Percentiles rank a stretch among this genome's conserved stretches.
phyloP scores from a whole-genome alignment of 1,140 invertebrate species.

The Drosophila rhopaloa region DNA sequence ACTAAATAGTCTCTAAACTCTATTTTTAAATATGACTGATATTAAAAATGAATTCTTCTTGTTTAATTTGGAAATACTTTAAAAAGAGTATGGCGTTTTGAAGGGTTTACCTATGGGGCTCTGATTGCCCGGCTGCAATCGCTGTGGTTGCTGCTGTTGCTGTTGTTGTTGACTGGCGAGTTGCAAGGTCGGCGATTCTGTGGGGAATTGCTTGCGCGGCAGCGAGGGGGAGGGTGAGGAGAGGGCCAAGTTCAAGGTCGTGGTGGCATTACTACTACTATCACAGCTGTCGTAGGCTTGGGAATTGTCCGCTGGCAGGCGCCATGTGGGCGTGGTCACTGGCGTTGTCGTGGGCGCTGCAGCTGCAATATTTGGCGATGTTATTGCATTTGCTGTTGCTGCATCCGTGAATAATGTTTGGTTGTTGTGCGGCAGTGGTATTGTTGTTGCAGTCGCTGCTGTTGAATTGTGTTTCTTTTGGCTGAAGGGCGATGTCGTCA shows the following conservation, averaged over 20 bases:
- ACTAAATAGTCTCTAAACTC: too few species aligned
- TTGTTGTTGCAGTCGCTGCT: slow-evolving; percentile 29
- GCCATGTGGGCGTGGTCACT: slow-evolving; percentile 41
- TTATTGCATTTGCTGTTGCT: slow-evolving; percentile 26
- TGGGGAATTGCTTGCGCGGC: slow-evolving; percentile 38
- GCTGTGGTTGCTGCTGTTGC: slow-evolving; percentile 53
- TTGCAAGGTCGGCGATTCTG: slow-evolving; percentile 44
- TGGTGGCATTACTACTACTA: slow-evolving; percentile 61
- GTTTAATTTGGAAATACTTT: too few species aligned
- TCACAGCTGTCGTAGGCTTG: slow-evolving; percentile 59
- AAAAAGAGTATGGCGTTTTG: too few species aligned
- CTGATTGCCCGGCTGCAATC: slow-evolving; percentile 78
- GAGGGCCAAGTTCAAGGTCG: slow-evolving; percentile 12
- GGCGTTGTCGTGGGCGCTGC: slow-evolving; percentile 33
- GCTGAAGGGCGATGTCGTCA: slow-evolving; percentile 82
- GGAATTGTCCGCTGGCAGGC: slow-evolving; percentile 47
- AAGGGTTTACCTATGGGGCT: slow-evolving; percentile 75
- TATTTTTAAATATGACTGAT: too few species aligned
- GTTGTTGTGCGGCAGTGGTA: slow-evolving; percentile 55
- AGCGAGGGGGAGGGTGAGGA: slow-evolving; percentile 55
- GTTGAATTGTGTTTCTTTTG: slow-evolving; percentile 73
- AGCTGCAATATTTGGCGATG: slow-evolving; percentile 40
- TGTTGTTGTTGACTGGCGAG: slow-evolving; percentile 55
- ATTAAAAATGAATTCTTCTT: too few species aligned
- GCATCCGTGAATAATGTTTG: slow-evolving; percentile 25